Conservation (phyloP, 2,888 invertebrate genomes). For the Catocala sponsa region DNA sequence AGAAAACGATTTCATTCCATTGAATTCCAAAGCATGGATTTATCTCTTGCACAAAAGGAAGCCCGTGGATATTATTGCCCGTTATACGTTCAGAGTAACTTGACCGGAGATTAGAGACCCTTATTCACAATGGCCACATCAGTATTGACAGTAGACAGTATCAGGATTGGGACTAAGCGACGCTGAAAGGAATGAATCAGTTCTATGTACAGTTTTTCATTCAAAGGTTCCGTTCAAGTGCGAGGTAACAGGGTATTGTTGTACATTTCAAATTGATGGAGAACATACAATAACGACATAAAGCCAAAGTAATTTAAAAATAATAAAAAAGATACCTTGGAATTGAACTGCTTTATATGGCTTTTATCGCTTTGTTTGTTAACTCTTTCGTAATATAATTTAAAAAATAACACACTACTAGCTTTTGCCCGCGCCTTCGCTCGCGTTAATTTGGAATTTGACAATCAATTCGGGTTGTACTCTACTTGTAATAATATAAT, state of each 20-base stretch:
- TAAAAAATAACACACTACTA: no score
- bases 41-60: constrained; percentile 18
- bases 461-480: no score
- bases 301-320: no score
- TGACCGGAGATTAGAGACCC: constrained; percentile 42
- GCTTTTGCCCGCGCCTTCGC: no score
- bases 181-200: constrained; percentile 10
- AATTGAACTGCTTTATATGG: no score
- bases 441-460: no score
- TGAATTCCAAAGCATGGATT: constrained; percentile 29
- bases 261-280: background rate
- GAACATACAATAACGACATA: no score
- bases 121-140: constrained; percentile 28
- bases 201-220: constrained; percentile 3
- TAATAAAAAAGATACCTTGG: no score
- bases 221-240: background rate
- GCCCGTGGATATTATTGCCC: constrained; percentile 9
- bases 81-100: constrained; percentile 18
- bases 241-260: background rate
- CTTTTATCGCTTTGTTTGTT: no score
- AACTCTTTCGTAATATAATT: no score
- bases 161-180: constrained; percentile 14
- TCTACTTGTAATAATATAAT: no score
- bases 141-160: constrained; percentile 28
- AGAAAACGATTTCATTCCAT: constrained; percentile 2